Percentiles rank a stretch among this genome's conserved stretches.
Conservation (phyloP, 2,113 vertebrate species). For the Heteronetta atricapilla region DNA sequence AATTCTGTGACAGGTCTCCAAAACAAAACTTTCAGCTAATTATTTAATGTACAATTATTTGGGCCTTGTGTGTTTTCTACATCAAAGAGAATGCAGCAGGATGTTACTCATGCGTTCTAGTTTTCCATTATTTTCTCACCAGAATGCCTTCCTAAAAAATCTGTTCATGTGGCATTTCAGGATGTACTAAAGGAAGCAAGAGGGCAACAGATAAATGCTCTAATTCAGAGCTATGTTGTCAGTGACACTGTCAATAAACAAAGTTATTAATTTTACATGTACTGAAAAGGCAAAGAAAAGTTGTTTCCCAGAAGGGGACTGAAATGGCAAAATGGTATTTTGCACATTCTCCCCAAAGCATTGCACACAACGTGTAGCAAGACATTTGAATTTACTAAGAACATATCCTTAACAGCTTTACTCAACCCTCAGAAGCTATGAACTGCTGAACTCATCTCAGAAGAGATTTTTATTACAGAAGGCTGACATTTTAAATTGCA, state of each 20-base stretch:
- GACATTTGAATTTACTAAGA: background rate
- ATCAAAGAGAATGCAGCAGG: background rate
- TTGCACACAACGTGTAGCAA: background rate
- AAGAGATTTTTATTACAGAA: background rate
- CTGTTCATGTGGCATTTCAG: background rate
- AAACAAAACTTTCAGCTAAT: background rate
- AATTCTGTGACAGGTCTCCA: background rate
- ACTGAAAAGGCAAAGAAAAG: background rate
- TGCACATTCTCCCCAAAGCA: background rate
- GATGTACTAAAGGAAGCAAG: background rate
- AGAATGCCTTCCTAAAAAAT: background rate
- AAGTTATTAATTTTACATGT: constrained; percentile 30
- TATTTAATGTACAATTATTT: background rate
- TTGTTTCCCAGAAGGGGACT: constrained; percentile 7
- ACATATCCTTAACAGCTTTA: background rate
- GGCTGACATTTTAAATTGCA: background rate
- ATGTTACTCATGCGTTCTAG: background rate
- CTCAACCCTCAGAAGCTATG: background rate
- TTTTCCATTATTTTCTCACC: background rate
- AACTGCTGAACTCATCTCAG: background rate
- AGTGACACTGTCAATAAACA: background rate
- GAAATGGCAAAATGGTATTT: background rate
- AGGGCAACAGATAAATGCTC: background rate
- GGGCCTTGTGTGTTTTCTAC: background rate
- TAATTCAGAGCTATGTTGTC: background rate